Evolutionary conservation across 2,797 vertebrate genomes (phyloP).

Genomic region (Melanotaenia trifasciata): DNA sequence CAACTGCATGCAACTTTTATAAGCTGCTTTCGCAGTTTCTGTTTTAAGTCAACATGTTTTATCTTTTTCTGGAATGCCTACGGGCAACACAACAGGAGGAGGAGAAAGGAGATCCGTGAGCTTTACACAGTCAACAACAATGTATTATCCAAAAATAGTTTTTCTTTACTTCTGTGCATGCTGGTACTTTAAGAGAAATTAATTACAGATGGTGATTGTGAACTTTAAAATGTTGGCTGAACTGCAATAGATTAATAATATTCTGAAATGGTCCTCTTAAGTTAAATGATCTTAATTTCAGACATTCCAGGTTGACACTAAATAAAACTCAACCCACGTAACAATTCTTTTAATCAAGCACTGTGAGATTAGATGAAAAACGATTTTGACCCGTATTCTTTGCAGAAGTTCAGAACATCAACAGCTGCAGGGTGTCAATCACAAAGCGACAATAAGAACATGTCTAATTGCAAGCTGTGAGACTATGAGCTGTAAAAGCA

Average conservation of each 20-base stretch:
- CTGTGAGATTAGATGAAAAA: constrained; percentile 33
- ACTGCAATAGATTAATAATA: constrained; percentile 5
- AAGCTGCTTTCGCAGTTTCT: constrained; percentile 31
- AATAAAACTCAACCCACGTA: constrained; percentile 27
- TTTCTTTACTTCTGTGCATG: constrained; percentile 12
- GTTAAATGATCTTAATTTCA: constrained; percentile 26
- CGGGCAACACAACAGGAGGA: constrained; percentile 53
- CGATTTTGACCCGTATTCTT: constrained; percentile 35
- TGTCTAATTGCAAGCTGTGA: constrained; percentile 31
- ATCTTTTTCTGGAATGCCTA: constrained; percentile 60
- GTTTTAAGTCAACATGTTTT: constrained; percentile 59
- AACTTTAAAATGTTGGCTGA: neutral
- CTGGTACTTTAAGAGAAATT: constrained; percentile 21
- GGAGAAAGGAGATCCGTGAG: constrained; percentile 39
- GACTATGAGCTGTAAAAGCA: constrained; percentile 24
- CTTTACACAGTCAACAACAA: constrained; percentile 42
- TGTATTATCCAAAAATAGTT: constrained; percentile 40
- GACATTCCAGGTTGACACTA: constrained; percentile 13
- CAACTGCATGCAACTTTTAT: constrained; percentile 40
- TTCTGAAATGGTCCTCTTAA: constrained; percentile 14
- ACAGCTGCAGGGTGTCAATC: constrained; percentile 26
- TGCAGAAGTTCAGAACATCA: constrained; percentile 20
- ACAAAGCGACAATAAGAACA: constrained; percentile 9
- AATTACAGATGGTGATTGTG: constrained; percentile 15
- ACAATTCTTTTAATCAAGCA: constrained; percentile 39